Evolutionary conservation across 2,113 vertebrate genomes (phyloP), one percentile per base, ranked within the genome.

Genomic region (Atractosteus spatula): DNA sequence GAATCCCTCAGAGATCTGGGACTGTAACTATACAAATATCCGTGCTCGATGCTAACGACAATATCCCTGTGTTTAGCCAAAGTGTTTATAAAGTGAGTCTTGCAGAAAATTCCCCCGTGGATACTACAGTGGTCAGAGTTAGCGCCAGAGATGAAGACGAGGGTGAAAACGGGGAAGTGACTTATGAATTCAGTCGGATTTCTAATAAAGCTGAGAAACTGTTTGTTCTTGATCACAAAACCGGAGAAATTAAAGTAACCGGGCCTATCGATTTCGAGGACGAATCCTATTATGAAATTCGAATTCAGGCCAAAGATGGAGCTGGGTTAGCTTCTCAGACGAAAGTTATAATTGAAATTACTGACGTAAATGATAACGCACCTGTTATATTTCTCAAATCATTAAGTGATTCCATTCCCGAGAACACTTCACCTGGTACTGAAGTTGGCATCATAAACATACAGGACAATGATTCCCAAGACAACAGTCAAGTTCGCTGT

Each of bases 281-380:
- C 13, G 55, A 71, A n/a, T 71, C 62, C 12, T 73, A 68, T 70
- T 91, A 89, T 67, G 78, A 76, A 51, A 55, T 89, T 5, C n/a
- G 55, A 11, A 67, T 89, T 16, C 77, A 90, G 72, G 89, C 84
- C 4, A 75, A 77, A 56, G 91, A 92, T 79, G 64, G 63, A 2
- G 76, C 85, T 47, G 82, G 80, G 12, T 77, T 89, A 44, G 74
- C 69, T 2, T 79, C 79, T 41, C 77, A 80, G 73, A 81, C 84
- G 0, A 87, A 82, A 72, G 81, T 90, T 2, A n/a, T 89, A 11
- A 77, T 90, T 55, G 77, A 84, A 43, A 73, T 89, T 2, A 74
- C 79, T 75, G 89, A 93, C 66, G 76, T 88, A 10, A 92, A 92
- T 71, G 91, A 92, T n/a, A 91, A 93, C 66, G 74, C 73, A 0